Evolutionary conservation across 2,888 invertebrate genomes (phyloP), one percentile per base, ranked within the genome.

Genomic region (Polyploca ridens): DNA sequence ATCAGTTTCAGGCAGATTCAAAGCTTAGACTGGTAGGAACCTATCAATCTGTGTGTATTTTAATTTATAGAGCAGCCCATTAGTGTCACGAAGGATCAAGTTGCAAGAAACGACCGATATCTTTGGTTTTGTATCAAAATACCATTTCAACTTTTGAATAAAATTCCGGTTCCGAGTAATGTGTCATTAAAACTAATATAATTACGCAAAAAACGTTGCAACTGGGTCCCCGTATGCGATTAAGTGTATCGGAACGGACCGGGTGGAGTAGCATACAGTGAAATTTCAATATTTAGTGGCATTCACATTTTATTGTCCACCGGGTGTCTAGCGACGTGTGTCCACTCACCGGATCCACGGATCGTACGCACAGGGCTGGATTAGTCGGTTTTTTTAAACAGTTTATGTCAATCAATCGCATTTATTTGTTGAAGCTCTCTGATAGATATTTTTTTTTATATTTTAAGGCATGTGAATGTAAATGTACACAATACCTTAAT

Each of bases 301-400:
- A 72, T 77, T 77, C 73, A 78, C 81, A 73, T 86, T 82, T 83
- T 86, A 82, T 83, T 88, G 88, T 86, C 83, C 84, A 81, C 77
- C 77, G 78, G 81, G 79, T 86, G 87, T 78, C 76, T 84, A 87
- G 79, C 85, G 81, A 78, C 71, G 81, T 86, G 88, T 87, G 83
- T 88, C 54, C 54, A 19, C 54, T 54, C 88, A 80, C 81, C 84
- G 84, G 81, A 79, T 82, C 78, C 77, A 76, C 74, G 79, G 78
- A 76, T 77, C 73, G 64, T 65, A 62, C 58, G 66, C 65, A 78
- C 90, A 90, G 90, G 82, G 82, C 67, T 66, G 87, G 75, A 87
- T 78, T 81, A 58, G n/a, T 38, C 8, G 27, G 27, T 33, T n/a
- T 13, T n/a, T 14, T n/a, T n/a, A 41, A 27, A 19, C 38, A n/a